phyloP scores from a whole-genome alignment of 2,797 vertebrate species.

The Arrhamphus sclerolepis region DNA sequence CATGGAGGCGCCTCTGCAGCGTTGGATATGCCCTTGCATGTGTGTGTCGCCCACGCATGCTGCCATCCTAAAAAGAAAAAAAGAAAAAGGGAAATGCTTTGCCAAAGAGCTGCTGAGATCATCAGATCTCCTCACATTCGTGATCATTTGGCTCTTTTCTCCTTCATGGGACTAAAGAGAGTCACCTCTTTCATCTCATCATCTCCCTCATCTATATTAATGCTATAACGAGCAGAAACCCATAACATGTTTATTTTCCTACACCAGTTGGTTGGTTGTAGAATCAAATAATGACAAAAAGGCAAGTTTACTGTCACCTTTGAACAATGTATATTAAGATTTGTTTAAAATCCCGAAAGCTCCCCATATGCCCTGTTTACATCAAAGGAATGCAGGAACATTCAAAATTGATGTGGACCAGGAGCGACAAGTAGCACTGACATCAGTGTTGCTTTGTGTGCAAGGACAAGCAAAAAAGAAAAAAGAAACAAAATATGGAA shows the following conservation, averaged over 20 bases:
- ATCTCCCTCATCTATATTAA: not conserved
- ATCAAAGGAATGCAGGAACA: too few relatives aligned
- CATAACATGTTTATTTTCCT: not conserved
- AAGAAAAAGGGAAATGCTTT: not conserved
- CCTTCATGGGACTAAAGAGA: conserved; percentile 23
- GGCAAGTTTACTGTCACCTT: too few relatives aligned
- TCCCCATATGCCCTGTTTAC: too few relatives aligned
- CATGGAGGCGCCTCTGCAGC: conserved; percentile 30
- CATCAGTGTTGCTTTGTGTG: too few relatives aligned
- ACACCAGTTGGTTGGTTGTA: not conserved
- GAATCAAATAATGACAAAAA: not conserved
- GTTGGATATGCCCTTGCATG: conserved; percentile 32
- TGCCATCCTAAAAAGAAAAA: conserved; percentile 1
- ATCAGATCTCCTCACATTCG: conserved; percentile 35
- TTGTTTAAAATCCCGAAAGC: too few relatives aligned
- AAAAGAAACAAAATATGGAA: too few relatives aligned
- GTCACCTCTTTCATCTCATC: conserved; percentile 20
- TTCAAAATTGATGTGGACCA: too few relatives aligned
- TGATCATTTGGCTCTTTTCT: conserved; percentile 34
- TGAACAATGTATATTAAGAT: too few relatives aligned
- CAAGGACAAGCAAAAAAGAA: too few relatives aligned
- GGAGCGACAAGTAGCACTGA: too few relatives aligned
- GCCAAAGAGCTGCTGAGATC: conserved; percentile 52
- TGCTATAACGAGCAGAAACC: not conserved
- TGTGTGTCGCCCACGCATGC: conserved; percentile 4